Conservation (phyloP, 2,888 invertebrate species). For the Leistus spinibarbis region DNA sequence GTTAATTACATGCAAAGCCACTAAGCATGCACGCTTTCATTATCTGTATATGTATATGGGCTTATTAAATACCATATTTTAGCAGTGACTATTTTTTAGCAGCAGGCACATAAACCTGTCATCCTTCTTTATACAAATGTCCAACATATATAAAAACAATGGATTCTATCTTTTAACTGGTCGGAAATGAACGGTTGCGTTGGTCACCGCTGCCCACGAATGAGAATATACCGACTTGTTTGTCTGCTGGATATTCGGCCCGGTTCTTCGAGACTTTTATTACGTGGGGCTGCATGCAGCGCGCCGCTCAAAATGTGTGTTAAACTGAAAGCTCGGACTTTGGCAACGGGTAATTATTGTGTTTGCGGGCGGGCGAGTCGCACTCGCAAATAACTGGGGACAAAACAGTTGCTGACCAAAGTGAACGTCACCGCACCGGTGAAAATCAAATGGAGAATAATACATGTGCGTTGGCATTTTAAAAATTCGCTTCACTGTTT, state of each 20-base stretch:
- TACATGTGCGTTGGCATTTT: background rate
- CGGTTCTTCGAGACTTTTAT: constrained; percentile 6
- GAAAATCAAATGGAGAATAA: background rate
- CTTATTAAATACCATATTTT: background rate
- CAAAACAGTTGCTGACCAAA: background rate
- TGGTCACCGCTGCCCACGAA: background rate
- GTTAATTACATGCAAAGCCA: background rate
- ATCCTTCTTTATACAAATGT: background rate
- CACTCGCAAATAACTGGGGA: background rate
- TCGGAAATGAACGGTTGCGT: constrained; percentile 4
- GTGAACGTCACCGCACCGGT: background rate
- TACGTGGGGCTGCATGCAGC: background rate
- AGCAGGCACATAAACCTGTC: background rate
- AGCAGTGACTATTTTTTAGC: background rate
- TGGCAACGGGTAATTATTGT: background rate
- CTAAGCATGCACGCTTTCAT: background rate
- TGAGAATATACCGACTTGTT: constrained; percentile 6
- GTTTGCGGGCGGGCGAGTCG: background rate
- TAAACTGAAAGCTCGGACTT: background rate
- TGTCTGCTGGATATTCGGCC: background rate
- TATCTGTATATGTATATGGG: background rate
- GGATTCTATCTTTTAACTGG: constrained; percentile 9
- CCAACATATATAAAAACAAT: constrained; percentile 12
- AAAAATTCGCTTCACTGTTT: background rate
- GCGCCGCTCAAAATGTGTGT: background rate